A percentile compares a stretch with the other conserved stretches of the same genome.
Conservation (phyloP, 2,888 invertebrate species). For the Eupithecia abbreviata region DNA sequence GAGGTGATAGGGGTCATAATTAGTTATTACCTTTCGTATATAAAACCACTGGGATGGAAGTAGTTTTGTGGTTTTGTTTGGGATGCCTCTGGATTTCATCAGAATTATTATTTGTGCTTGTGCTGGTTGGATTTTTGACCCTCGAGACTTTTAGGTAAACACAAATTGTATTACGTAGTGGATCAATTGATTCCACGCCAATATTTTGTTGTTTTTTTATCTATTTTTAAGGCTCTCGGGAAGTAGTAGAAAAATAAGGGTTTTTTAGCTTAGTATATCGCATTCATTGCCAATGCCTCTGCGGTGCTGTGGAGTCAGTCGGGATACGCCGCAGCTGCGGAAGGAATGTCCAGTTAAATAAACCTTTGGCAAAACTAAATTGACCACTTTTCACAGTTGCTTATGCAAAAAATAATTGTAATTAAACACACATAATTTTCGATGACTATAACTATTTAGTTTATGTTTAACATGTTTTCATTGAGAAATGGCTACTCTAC, state of each 20-base stretch:
- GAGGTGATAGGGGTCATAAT: constrained; percentile 18
- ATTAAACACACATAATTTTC: not conserved
- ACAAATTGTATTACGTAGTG: not conserved
- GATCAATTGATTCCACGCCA: not conserved
- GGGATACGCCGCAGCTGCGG: no score
- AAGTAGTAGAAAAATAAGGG: no score
- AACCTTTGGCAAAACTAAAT: not conserved
- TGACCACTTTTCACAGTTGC: not conserved
- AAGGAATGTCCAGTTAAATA: no score
- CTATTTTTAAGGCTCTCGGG: no score
- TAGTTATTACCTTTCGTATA: constrained; percentile 14
- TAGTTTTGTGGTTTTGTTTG: constrained; percentile 13
- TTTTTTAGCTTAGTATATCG: no score
- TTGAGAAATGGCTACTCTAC: constrained; percentile 44
- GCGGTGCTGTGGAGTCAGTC: no score
- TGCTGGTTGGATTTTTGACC: not conserved
- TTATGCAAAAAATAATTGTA: not conserved
- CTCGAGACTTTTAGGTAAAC: not conserved
- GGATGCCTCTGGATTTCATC: constrained; percentile 1
- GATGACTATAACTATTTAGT: not conserved
- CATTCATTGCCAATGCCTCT: no score
- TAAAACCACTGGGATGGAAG: not conserved
- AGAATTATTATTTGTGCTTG: not conserved
- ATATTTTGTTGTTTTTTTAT: not conserved
- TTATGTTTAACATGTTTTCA: not conserved